Percentiles rank a stretch among this genome's conserved stretches.
Conservation (phyloP, 2,888 invertebrate genomes). For the Cartodere bifasciata region DNA sequence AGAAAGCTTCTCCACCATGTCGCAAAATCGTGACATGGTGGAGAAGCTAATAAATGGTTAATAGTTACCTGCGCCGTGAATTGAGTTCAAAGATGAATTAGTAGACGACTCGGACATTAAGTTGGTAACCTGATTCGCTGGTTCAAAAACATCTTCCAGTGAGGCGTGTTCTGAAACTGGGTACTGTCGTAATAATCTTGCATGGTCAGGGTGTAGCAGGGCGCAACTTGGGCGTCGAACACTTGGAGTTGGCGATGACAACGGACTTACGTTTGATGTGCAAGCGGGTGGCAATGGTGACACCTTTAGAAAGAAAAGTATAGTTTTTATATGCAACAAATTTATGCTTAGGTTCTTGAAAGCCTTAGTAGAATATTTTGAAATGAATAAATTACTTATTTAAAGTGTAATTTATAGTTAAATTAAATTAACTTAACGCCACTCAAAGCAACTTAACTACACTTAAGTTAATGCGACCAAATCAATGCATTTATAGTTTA, state of each 20-base stretch:
- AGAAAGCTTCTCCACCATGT: too few species aligned
- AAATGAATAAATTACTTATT: too few species aligned
- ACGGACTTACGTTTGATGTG: constrained; percentile 30
- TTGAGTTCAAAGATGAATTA: constrained; percentile 45
- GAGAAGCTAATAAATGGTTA: too few species aligned
- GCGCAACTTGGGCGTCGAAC: constrained; percentile 43
- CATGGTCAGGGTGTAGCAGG: constrained; percentile 57
- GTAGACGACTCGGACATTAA: constrained; percentile 43
- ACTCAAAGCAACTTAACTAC: too few species aligned
- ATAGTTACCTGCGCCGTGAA: constrained; percentile 30
- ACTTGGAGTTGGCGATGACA: constrained; percentile 31
- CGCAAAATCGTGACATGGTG: too few species aligned
- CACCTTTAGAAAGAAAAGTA: constrained; percentile 30
- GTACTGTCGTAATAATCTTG: constrained; percentile 42
- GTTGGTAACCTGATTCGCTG: constrained; percentile 29
- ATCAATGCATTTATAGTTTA: too few species aligned
- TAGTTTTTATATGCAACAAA: too few species aligned
- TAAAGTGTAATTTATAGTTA: too few species aligned
- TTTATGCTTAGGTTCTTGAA: too few species aligned
- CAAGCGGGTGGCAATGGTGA: constrained; percentile 39
- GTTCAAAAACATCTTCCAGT: constrained; percentile 36
- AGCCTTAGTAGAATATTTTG: too few species aligned
- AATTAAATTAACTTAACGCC: too few species aligned
- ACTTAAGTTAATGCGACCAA: too few species aligned
- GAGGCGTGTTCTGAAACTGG: constrained; percentile 34